A percentile compares a stretch with the other conserved stretches of the same genome.
These are phyloP conservation scores for Drosophila littoralis DNA, from an alignment of 1,140 invertebrate genomes.

Conservation along the genomic window DNA sequence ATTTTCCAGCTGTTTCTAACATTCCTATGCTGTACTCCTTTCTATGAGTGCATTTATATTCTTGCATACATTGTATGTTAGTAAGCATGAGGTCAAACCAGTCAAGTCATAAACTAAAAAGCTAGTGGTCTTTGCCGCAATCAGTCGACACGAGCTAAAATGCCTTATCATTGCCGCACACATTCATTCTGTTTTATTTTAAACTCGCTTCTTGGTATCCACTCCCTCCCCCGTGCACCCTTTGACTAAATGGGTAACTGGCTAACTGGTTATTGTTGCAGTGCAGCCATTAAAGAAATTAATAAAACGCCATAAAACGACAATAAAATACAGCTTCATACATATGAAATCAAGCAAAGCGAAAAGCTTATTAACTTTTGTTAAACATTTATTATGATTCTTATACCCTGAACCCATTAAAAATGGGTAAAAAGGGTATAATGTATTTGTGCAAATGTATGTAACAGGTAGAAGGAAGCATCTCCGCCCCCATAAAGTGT, in stretches of 20 bases:
- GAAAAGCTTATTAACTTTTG: conserved; percentile 57
- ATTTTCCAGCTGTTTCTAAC: no score
- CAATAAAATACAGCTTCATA: conserved; percentile 65
- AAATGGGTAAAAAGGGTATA: no score
- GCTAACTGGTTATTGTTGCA: conserved; percentile 21
- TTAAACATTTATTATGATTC: conserved; percentile 66
- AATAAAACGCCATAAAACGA: conserved; percentile 77
- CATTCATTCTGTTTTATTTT: conserved; percentile 49
- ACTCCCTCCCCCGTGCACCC: background rate
- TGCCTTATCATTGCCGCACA: conserved; percentile 43
- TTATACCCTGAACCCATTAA: no score
- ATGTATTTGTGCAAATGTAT: no score
- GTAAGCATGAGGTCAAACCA: background rate
- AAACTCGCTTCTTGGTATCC: conserved; percentile 13
- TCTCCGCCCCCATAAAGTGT: no score
- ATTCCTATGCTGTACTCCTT: background rate
- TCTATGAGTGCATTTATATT: background rate
- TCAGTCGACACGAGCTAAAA: conserved; percentile 27
- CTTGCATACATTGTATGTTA: background rate
- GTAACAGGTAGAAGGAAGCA: no score
- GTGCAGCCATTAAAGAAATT: conserved; percentile 60
- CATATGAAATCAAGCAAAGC: conserved; percentile 58
- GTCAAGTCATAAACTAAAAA: conserved; percentile 15
- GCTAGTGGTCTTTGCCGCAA: conserved; percentile 8
- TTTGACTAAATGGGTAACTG: conserved; percentile 1